Base-by-base conservation (phyloP, 2,888 invertebrate species). In the Digitonthophagus gazella region DNA sequence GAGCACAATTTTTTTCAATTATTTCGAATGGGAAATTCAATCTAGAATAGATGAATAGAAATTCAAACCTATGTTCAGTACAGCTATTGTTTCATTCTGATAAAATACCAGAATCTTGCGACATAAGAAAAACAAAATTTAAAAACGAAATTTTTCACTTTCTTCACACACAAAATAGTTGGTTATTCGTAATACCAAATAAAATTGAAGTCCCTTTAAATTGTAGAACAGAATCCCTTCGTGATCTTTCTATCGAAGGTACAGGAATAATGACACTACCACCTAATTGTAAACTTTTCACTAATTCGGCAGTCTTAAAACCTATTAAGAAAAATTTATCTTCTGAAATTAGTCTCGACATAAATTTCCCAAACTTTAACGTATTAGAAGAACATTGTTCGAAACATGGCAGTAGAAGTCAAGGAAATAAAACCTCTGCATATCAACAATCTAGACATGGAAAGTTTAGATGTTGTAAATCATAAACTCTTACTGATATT, bases 131-230 rank as follows among this genome's bases (percentile, higher is more conserved):
- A 54, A 6, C 22, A 3, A 0, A 14, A 15, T 15, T 15, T 4
- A 28, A 28, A 8, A 54, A 15, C 8, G 54, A 65, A 65, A 65
- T 44, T 18, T 65, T 22, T 22, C 44, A 65, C 15, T 3, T 54
- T 4, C 44, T 65, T 15, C 15, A 54, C 14, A 14, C 8, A 8
- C 65, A 22, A 11, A 65, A 54, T 15, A 65, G 28, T n/a, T 65
- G 55, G 65, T 18, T 65, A 54, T 65, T 54, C n/a, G 44, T 28
- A 11, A 28, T 65, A 16, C 15, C 65, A 0, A 65, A 65, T 8
- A 15, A 22, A 28, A 64, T 15, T 15, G 44, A 22, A 11, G 44
- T 44, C 11, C 20, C 65, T 14, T 11, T 22, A 15, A 22, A n/a
- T 11, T 14, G 11, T 2, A 14, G 3, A 11, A 44, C 15, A 14